Base-by-base conservation (phyloP, 2,888 invertebrate genomes). In the Cynaeus angustus region DNA sequence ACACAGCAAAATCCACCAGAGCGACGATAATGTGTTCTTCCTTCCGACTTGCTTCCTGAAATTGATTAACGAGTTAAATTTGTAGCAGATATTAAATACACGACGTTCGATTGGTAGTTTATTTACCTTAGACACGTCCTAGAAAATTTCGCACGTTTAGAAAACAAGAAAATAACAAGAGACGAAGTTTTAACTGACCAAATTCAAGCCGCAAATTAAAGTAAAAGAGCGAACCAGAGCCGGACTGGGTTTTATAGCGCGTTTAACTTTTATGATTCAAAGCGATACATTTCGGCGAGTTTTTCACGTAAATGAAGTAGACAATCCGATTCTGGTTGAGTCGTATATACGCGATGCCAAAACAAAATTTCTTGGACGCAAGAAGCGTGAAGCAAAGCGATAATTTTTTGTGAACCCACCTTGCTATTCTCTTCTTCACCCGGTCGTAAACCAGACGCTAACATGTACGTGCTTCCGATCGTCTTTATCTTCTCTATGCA, bases 401-500 rank as follows among this genome's bases (percentile, higher is more conserved):
- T 41, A 62, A 41, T 33, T 9, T 8, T 5, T 9, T 14, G 0
- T 9, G 1, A 1, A 83, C 88, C 87, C 85, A 94, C 94, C 80
- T 88, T 87, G 53, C 88, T 87, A 67, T 90, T 89, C 74, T 93
- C 93, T 82, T 95, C 95, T 77, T 94, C 94, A 10, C 95, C 96
- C 0, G 96, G 96, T 59, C 94, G 88, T 12, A 99, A 86, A 0
- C 99, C 99, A 0, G 97, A 94, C 0, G 98, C 98, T 52, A 98
- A 92, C 98, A 99, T 99, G 82, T 99, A 99, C 0, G 98, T 98
- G 84, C 97, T 97, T 9, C 97, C 98, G 68, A 99, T 98, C 0
- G 98, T 99, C 86, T 99, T 99, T 62, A 99, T 99, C 85, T 99
- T 99, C 86, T 99, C 99, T 77, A 99, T 97, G 75, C 94, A 92